Percentiles rank a stretch among this genome's conserved stretches.
Evolutionary conservation across 2,888 invertebrate genomes (phyloP).

Genomic region (Teleogryllus oceanicus): DNA sequence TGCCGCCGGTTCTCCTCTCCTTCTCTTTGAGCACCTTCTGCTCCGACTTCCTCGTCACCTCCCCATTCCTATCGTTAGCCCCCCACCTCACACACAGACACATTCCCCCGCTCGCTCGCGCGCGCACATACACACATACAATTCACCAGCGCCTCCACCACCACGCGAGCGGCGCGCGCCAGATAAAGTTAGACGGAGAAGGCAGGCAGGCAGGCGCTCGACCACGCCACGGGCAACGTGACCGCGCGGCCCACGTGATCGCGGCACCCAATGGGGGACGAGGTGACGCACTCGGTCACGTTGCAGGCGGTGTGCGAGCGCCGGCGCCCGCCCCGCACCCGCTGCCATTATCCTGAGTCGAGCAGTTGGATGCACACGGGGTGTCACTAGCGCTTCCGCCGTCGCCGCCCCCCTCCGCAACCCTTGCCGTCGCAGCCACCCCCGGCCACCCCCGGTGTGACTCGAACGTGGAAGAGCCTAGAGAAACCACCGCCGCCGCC

Average conservation of each 20-base stretch:
- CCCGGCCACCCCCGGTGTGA: not conserved
- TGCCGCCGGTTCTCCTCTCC: no score
- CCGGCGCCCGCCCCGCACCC: not conserved
- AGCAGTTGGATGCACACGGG: no score
- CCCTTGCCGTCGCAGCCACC: no score
- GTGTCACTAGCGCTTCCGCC: no score
- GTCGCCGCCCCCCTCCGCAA: no score
- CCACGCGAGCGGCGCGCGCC: not conserved
- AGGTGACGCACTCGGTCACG: slow-evolving; percentile 38
- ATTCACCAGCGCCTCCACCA: not conserved
- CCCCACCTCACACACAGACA: not conserved
- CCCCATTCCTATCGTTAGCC: not conserved
- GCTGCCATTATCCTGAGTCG: not conserved
- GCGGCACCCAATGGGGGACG: slow-evolving; percentile 30
- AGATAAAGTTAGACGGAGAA: not conserved
- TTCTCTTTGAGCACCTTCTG: no score
- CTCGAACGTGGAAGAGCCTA: not conserved
- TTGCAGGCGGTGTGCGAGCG: slow-evolving; percentile 37
- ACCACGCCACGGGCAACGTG: slow-evolving; percentile 37
- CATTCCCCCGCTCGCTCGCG: no score
- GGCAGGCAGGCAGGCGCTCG: not conserved
- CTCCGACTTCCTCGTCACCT: not conserved
- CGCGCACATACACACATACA: not conserved
- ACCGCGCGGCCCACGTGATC: slow-evolving; percentile 32
- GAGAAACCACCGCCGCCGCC: not conserved